phyloP scores from a whole-genome alignment of 2,113 vertebrate species.

The Garra rufa region DNA sequence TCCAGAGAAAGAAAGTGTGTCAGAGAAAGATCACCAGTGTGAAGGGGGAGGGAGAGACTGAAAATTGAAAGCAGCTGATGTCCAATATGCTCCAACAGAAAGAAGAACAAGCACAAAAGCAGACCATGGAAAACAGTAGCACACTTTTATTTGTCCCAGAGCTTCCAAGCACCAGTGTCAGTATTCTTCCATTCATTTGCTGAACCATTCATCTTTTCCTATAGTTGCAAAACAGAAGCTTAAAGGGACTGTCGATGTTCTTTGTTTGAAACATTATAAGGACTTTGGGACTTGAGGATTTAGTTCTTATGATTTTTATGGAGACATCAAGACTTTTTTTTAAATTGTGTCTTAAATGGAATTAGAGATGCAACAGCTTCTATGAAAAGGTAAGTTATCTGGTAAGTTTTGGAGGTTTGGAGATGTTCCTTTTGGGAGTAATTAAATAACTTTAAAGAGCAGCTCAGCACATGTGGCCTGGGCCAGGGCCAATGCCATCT shows the following conservation, averaged over 20 bases:
- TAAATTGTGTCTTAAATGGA: not conserved
- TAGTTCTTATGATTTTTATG: not conserved
- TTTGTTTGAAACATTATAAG: not conserved
- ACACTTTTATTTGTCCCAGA: constrained; percentile 1
- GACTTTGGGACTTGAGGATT: not conserved
- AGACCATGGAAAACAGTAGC: constrained; percentile 14
- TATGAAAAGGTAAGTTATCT: constrained; percentile 9
- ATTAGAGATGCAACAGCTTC: not conserved
- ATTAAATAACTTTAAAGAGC: not conserved
- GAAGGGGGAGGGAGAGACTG: constrained; percentile 29
- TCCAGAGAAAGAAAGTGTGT: constrained; percentile 21
- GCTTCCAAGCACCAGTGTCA: constrained; percentile 27
- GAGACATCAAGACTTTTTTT: not conserved
- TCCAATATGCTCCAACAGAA: constrained; percentile 33
- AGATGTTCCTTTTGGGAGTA: not conserved
- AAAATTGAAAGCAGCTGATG: constrained; percentile 62
- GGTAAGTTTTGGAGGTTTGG: constrained; percentile 15
- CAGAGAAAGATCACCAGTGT: constrained; percentile 18
- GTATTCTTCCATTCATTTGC: not conserved
- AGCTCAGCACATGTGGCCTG: not conserved
- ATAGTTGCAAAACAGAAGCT: not conserved
- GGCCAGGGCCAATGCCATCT: constrained; percentile 19
- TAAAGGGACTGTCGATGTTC: not conserved
- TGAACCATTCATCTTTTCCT: not conserved
- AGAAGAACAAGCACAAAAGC: constrained; percentile 25